Conservation (phyloP, 2,888 invertebrate species). For the Drosophila tripunctata region DNA sequence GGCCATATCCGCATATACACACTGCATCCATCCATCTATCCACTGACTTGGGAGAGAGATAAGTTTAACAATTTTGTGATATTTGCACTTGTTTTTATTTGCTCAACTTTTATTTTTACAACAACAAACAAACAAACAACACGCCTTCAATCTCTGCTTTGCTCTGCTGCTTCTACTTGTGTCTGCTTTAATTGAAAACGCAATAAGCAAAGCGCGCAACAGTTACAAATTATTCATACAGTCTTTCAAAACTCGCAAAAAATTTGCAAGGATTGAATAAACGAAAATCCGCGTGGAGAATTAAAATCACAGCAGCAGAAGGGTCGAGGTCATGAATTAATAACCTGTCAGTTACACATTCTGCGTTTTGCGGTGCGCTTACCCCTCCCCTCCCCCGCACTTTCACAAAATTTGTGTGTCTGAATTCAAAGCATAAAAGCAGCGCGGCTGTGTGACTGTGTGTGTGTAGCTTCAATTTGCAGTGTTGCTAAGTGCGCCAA, state of each 20-base stretch:
- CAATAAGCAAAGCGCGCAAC: constrained; percentile 9
- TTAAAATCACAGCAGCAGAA: background rate
- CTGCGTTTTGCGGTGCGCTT: background rate
- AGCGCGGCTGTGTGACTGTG: background rate
- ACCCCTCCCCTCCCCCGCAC: too few relatives aligned
- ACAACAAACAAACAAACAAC: too few relatives aligned
- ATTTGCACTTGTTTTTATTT: constrained; percentile 52
- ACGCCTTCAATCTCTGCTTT: constrained; percentile 31
- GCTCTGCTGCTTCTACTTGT: constrained; percentile 9
- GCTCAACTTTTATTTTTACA: constrained; percentile 29
- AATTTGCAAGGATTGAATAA: constrained; percentile 3
- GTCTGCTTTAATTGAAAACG: constrained; percentile 20
- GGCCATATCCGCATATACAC: too few relatives aligned
- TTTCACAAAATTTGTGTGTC: background rate
- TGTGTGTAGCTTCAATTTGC: background rate
- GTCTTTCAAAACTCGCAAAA: background rate
- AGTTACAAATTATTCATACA: constrained; percentile 6
- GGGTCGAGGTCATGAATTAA: background rate
- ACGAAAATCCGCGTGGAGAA: background rate
- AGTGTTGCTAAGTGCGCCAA: background rate
- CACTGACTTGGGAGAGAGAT: constrained; percentile 47
- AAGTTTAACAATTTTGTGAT: constrained; percentile 42
- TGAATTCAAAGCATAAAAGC: background rate
- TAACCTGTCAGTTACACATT: background rate
- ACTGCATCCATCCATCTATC: constrained; percentile 36